Base-by-base conservation (phyloP, 2,797 vertebrate genomes). In the Pithecia hirsuta region DNA sequence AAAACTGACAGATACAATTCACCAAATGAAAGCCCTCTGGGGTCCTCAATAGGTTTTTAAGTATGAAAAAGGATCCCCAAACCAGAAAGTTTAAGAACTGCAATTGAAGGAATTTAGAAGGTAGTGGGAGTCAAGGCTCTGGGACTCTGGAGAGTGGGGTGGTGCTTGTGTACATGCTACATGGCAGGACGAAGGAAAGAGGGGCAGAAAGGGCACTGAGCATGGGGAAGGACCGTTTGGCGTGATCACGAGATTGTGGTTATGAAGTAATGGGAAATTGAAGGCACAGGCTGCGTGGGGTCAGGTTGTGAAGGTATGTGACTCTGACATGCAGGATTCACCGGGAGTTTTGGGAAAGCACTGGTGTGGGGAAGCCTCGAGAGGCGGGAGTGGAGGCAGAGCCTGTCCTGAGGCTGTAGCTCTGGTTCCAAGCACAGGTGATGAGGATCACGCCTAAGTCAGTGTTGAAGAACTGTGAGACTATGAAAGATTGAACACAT, bases 311-410 rank as follows among this genome's bases (percentile, higher is more conserved):
- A n/a, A 70, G 11, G 36, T n/a, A 20, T 89, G 12, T 30, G 59
- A 17, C 5, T 64, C 36, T 28, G 61, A 55, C 39, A 7, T 1
- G 3, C 15, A n/a, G 50, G 86, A 2, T 44, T 86, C 33, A 46
- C 20, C 20, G 1, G 61, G 64, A 10, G 28, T 12, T 0, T 2
- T 39, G 85, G 87, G 57, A 67, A 87, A 41, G 30, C 15, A 57
- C 0, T 2, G 55, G 9, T 5, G 26, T 3, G 17, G 30, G 59
- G 15, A 64, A 48, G 39, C 50, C n/a, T 41, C 28, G 0, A 1
- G 28, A 64, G 11, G 14, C 8, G 19, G 83, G 19, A 74, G 41
- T n/a, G 14, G 17, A 76, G 30, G 61, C 10, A 9, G 24, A n/a
- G 8, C 5, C 12, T 13, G 52, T 88, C 39, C 78, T 44, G 36